Evolutionary conservation across 2,113 vertebrate genomes (phyloP), one percentile per base, ranked within the genome.

Genomic region (Upupa epops): DNA sequence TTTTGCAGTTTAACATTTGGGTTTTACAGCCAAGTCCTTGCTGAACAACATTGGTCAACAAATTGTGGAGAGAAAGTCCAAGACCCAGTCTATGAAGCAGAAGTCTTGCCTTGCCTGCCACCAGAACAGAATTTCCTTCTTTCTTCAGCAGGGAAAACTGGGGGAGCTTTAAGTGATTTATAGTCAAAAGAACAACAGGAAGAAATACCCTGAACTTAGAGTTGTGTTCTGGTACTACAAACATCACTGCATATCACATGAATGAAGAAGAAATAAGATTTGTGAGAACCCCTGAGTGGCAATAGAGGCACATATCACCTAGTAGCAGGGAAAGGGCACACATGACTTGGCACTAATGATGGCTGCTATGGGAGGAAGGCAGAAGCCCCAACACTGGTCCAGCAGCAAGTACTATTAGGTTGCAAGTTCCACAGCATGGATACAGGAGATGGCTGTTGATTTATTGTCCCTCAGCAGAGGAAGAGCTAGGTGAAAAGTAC

Each of bases 391-490:
- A 88, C 76, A 37, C 0, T 32, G 75, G 64, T 68, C 40, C 40
- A 86, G 68, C 71, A 78, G 74, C 32, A 70, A 73, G 52, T 48
- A 86, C 64, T 72, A 85, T 94, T 86, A 88, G 49, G 58, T 70
- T 89, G 68, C 74, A 74, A 73, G 78, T 55, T 92, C 51, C 71
- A 68, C 14, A 89, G 42, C 40, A 74, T 0, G 6, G 88, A 68
- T 76, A 81, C 17, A 19, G 79, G 83, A 88, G 79, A 83, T 56
- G 54, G 42, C 13, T 83, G 54, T 34, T 88, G 90, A 95, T 92
- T 93, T 96, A 89, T 95, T 95, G 89, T 79, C 84, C 61, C 71
- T 74, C 59, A 95, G 91, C 93, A 94, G 58, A 86, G 49, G 70
- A 94, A 82, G 68, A 63, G n/a, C 52, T 75, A 79, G 75, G 78